Base-by-base conservation (phyloP, 2,797 vertebrate genomes). In the Gadopsis marmoratus region DNA sequence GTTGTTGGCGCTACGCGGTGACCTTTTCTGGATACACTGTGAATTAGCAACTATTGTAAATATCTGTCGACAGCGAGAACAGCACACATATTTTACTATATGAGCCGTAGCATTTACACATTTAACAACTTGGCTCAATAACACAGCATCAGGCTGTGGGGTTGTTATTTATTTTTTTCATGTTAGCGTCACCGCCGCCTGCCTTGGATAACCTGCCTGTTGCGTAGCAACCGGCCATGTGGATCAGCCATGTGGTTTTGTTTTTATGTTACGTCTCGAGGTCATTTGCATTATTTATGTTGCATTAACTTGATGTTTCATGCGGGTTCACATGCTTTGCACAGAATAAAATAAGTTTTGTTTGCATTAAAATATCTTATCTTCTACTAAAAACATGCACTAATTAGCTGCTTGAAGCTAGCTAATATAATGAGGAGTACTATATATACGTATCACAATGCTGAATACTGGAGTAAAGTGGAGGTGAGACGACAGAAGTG, bases 241-340 rank as follows among this genome's bases (percentile, higher is more conserved):
- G 64, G 53, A 29, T 50, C 67, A 26, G 14, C 73, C 55, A 60
- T 39, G 65, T n/a, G 64, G 53, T 23, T 50, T 55, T 74, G 61
- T 61, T 70, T 69, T 58, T 13, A 51, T 21, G 31, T 74, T 67
- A 64, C 16, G 35, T 74, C 73, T 63, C 13, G 31, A 58, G 58
- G 53, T 84, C 43, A 67, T 59, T 31, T 81, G 62, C 31, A 72
- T 67, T 55, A 83, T 84, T 84, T 37, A 85, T 70, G 71, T 47
- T 7, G 23, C 26, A 43, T 55, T 41, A n/a, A 45, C 16, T 31
- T 31, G 53, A 10, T 33, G 13, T 45, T 45, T 56, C 3, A 33
- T 41, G 35, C 4, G 31, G 33, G 7, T 13, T 21, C 3, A 37
- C 3, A 23, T 23, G 12, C 33, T 43, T 53, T 72, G 50, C 2